Percentiles rank a stretch among this genome's conserved stretches.
phyloP scores from a whole-genome alignment of 2,113 vertebrate genomes.

The Cercopithecus mona region DNA sequence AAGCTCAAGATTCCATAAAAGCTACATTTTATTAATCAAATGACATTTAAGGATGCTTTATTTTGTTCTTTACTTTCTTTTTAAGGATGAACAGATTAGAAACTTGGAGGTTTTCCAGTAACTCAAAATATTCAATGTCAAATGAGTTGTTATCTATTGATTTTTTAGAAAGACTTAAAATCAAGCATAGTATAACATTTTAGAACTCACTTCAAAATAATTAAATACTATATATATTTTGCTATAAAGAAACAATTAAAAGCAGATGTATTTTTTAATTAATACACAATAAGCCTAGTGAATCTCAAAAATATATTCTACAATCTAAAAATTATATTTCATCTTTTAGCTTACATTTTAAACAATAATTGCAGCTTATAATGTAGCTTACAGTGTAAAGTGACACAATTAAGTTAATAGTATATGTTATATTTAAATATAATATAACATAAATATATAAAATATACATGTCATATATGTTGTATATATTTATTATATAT shows the following conservation, averaged over 20 bases:
- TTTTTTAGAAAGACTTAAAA: slow-evolving; percentile 48
- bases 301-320: slow-evolving; percentile 21
- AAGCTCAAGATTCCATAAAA: slow-evolving; percentile 64
- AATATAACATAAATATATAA: background rate
- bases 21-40: slow-evolving; percentile 72
- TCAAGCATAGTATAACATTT: background rate
- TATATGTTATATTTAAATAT: background rate
- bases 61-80: slow-evolving; percentile 62
- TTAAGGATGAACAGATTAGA: slow-evolving; percentile 5
- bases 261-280: slow-evolving; percentile 39
- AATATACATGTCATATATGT: too few relatives aligned
- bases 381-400: background rate
- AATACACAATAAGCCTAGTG: slow-evolving; percentile 47
- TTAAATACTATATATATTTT: slow-evolving; percentile 43
- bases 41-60: slow-evolving; percentile 64
- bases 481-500: too few relatives aligned
- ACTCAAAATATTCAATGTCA: slow-evolving; percentile 60
- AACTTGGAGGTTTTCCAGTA: slow-evolving; percentile 67
- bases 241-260: slow-evolving; percentile 54
- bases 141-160: slow-evolving; percentile 52
- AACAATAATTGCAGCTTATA: background rate
- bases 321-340: slow-evolving; percentile 25
- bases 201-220: background rate
- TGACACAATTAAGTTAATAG: background rate
- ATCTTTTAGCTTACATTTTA: background rate